Conservation (phyloP, 2,888 invertebrate species). For the Campoletis raptor region DNA sequence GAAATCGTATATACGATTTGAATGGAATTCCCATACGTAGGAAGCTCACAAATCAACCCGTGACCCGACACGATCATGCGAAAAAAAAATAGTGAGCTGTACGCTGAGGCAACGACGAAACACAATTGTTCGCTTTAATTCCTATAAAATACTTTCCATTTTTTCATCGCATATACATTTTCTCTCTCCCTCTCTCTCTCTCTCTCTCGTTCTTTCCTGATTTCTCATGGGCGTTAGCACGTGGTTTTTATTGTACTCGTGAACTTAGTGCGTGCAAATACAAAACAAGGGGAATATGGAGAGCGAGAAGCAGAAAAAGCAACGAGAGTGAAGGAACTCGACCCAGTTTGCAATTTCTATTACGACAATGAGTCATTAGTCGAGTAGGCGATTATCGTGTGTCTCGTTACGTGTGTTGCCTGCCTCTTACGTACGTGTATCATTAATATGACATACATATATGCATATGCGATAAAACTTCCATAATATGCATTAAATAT, state of each 20-base stretch:
- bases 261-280: not conserved
- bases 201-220: not conserved
- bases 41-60: constrained; percentile 10
- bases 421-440: constrained; percentile 12
- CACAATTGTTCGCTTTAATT: constrained; percentile 40
- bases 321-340: constrained; percentile 60
- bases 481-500: not conserved
- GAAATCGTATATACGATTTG: not conserved
- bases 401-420: constrained; percentile 55
- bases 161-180: not conserved
- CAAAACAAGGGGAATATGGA: not conserved
- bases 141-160: constrained; percentile 9
- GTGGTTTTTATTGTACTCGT: constrained; percentile 54
- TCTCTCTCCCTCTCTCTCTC: not conserved
- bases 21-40: not conserved
- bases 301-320: constrained; percentile 30
- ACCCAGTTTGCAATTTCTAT: constrained; percentile 68
- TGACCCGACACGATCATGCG: not conserved
- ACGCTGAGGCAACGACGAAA: constrained; percentile 23
- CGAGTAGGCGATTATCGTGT: constrained; percentile 69
- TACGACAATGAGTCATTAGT: constrained; percentile 70
- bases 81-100: constrained; percentile 7
- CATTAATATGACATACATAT: constrained; percentile 14
- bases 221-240: constrained; percentile 22
- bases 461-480: constrained; percentile 8